A percentile compares a stretch with the other conserved stretches of the same genome.
phyloP scores from a whole-genome alignment of 2,797 vertebrate genomes.

The Fratercula arctica region DNA sequence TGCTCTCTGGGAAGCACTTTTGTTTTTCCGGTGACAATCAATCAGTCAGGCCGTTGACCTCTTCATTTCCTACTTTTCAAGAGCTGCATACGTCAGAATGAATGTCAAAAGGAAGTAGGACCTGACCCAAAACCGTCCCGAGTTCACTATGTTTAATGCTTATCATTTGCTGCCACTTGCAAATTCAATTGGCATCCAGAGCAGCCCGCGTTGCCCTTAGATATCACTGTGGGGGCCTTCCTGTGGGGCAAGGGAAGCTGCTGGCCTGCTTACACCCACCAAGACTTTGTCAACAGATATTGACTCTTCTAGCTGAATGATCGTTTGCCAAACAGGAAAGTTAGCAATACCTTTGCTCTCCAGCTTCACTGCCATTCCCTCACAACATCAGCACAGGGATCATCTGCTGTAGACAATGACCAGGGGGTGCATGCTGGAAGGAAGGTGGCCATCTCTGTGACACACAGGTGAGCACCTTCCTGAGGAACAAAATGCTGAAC shows the following conservation, averaged over 20 bases:
- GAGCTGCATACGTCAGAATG: neutral
- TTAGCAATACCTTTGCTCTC: neutral
- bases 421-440: rapidly evolving
- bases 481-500: neutral
- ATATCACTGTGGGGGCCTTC: neutral
- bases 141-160: neutral
- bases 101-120: neutral
- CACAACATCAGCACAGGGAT: neutral
- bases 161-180: neutral
- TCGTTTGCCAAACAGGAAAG: neutral
- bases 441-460: neutral
- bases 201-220: no score
- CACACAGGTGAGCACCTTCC: neutral
- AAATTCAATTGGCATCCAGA: neutral
- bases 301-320: neutral
- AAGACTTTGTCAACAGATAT: neutral
- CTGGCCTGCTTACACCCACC: neutral
- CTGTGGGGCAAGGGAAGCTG: neutral
- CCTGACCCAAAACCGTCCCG: neutral
- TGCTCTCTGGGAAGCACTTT: neutral
- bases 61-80: neutral
- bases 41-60: neutral
- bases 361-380: neutral
- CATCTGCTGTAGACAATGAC: rapidly evolving
- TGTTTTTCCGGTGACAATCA: neutral